phyloP scores from a whole-genome alignment of 2,113 vertebrate species.

The Propithecus coquereli region DNA sequence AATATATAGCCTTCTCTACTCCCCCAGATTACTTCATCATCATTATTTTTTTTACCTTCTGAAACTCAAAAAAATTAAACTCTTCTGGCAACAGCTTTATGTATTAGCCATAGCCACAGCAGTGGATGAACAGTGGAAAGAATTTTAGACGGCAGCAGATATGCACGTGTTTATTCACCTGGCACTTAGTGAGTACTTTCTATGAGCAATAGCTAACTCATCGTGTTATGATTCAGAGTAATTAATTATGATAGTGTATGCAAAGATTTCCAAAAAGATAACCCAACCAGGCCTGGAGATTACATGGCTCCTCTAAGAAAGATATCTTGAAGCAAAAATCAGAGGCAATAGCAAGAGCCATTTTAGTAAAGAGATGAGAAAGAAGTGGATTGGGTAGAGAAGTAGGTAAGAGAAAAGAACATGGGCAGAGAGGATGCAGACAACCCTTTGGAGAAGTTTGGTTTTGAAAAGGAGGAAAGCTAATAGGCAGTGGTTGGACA shows the following conservation, averaged over 20 bases:
- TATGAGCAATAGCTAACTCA: neutral
- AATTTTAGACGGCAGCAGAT: neutral
- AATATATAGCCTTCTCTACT: constrained; percentile 22
- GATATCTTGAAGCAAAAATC: neutral
- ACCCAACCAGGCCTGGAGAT: neutral
- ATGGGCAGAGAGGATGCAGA: neutral
- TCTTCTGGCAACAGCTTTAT: neutral
- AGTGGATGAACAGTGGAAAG: neutral
- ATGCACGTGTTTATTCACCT: neutral
- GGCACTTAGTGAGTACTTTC: neutral
- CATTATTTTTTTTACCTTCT: constrained; percentile 48
- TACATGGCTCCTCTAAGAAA: neutral
- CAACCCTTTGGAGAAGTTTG: neutral
- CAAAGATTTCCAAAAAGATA: neutral
- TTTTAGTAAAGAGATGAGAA: neutral
- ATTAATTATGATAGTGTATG: neutral
- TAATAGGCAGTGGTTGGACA: neutral
- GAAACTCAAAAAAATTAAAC: constrained; percentile 8
- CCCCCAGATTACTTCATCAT: constrained; percentile 29
- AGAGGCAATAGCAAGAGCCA: neutral
- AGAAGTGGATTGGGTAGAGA: neutral
- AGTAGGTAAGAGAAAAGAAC: neutral
- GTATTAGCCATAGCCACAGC: neutral
- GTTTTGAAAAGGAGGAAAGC: neutral
- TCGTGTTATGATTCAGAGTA: neutral